Evolutionary conservation across 2,797 vertebrate genomes (phyloP).

Genomic region (Sebastes dallii): DNA sequence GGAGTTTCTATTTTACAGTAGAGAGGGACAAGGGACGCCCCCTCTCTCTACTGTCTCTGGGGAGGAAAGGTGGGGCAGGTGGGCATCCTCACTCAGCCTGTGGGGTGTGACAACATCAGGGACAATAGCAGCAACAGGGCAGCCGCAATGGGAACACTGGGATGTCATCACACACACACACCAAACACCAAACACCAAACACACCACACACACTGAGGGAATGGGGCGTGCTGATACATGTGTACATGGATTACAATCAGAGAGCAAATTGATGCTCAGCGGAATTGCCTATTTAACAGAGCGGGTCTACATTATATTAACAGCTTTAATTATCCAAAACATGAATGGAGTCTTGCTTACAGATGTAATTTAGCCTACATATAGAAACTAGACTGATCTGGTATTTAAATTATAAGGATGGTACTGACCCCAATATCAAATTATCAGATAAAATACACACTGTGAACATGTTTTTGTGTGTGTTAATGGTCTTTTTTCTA

Average conservation of each 20-base stretch:
- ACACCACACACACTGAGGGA: not conserved
- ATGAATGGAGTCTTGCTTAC: constrained; percentile 13
- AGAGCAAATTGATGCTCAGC: constrained; percentile 36
- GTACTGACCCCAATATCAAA: not conserved
- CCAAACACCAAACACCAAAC: constrained; percentile 4
- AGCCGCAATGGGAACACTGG: constrained; percentile 64
- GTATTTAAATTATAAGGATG: not conserved
- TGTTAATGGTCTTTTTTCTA: not conserved
- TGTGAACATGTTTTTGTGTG: not conserved
- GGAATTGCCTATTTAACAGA: constrained; percentile 24
- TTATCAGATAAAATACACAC: not conserved
- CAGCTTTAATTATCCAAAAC: constrained; percentile 45
- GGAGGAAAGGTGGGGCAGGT: constrained; percentile 53
- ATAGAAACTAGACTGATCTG: not conserved
- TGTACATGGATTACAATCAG: constrained; percentile 42
- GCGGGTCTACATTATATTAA: constrained; percentile 22
- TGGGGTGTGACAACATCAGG: constrained; percentile 76
- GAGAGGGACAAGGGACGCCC: constrained; percentile 20
- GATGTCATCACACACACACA: constrained; percentile 43
- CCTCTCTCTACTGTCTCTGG: not conserved
- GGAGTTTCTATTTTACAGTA: not conserved
- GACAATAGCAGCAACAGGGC: constrained; percentile 80
- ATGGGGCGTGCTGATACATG: constrained; percentile 35
- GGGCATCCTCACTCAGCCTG: constrained; percentile 56
- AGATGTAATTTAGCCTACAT: not conserved